Percentiles rank a stretch among this genome's conserved stretches.
Conservation (phyloP, 2,797 vertebrate genomes). For the Dryobates pubescens region DNA sequence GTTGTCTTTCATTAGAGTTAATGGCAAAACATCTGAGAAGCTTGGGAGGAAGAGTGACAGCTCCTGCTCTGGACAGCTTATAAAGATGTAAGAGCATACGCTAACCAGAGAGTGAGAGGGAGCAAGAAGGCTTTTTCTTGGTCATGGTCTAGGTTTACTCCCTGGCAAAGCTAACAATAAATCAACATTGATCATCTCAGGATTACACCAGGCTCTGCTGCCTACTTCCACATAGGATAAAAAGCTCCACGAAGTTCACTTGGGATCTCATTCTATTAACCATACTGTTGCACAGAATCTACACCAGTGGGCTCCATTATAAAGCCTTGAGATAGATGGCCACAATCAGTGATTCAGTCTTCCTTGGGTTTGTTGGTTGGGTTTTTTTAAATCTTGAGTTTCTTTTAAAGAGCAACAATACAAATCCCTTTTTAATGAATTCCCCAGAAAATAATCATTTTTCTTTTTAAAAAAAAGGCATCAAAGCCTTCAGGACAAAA, state of each 20-base stretch:
- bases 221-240: not conserved
- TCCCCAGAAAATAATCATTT: not conserved
- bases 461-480: no score
- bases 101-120: not conserved
- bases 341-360: not conserved
- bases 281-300: constrained; percentile 12
- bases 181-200: constrained; percentile 32
- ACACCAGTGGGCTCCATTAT: constrained; percentile 20
- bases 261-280: constrained; percentile 47
- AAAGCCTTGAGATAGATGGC: constrained; percentile 22
- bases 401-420: not conserved
- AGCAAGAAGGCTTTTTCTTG: not conserved
- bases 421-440: not conserved
- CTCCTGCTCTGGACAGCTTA: not conserved
- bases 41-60: not conserved
- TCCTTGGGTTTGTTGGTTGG: not conserved
- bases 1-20: not conserved
- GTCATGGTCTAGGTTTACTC: not conserved
- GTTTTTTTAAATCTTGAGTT: not conserved
- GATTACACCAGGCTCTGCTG: constrained; percentile 19
- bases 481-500: not conserved
- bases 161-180: constrained; percentile 20
- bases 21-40: not conserved
- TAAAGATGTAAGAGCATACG: not conserved
- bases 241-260: constrained; percentile 23